Base-by-base conservation (phyloP, 2,797 vertebrate genomes). In the Allobates femoralis region DNA sequence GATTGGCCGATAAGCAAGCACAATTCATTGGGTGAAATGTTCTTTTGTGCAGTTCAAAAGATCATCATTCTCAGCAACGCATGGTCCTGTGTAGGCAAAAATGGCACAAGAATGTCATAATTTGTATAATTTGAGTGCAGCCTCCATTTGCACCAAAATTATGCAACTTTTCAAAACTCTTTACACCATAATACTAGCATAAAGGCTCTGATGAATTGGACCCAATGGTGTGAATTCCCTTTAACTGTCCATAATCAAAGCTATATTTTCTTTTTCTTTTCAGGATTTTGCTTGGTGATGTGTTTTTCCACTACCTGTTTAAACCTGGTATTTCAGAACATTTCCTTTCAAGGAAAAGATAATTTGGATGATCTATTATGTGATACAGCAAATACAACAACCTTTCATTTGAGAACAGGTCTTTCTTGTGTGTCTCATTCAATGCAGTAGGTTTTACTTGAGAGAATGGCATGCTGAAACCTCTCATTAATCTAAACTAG, bases 321-420 rank as follows among this genome's bases (percentile, higher is more conserved):
- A 56, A 78, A 21, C 16, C 12, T 46, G 14, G 19, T 62, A 11
- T 79, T 60, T 79, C 3, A 58, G 23, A 64, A 46, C 58, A 64
- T 64, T 66, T 64, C n/a, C n/a, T n/a, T n/a, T n/a, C n/a, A n/a
- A n/a, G n/a, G n/a, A n/a, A n/a, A 26, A 66, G 41, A 62, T 64
- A 80, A 80, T 80, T 66, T 12, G 41, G 56, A 50, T 81, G 62
- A 81, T 81, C 46, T 81, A 21, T 69, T 28, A 69, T 81, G 79
- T 81, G 79, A 53, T 81, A 32, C 64, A 34, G 79, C 55, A n/a
- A 28, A 53, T 10, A 81, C 79, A 69, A 69, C 53, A 53, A 55
- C 79, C 62, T 55, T 81, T 81, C 18, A 81, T 81, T 69, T 69
- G 8, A 81, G 69, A n/a, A 50, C 46, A 69, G 46, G 50, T 69